These are phyloP conservation scores for Chascanopsetta lugubris DNA, from an alignment of 2,113 vertebrate species.

Conservation along the genomic window DNA sequence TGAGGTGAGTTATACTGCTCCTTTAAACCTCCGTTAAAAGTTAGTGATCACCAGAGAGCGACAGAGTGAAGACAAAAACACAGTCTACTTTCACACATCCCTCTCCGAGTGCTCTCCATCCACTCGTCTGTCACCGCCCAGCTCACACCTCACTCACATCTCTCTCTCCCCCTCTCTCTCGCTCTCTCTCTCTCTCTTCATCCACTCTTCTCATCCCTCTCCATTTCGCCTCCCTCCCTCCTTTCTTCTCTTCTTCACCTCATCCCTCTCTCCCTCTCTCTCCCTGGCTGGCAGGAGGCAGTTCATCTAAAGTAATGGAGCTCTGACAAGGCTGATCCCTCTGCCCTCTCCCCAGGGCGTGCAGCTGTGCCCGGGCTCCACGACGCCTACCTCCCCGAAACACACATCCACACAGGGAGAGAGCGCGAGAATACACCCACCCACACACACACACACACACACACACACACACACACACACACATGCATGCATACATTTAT, in stretches of 20 bases:
- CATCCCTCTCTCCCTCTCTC: conserved; percentile 26
- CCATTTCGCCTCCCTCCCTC: conserved; percentile 31
- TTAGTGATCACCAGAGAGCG: conserved; percentile 16
- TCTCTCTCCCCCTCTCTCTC: too few species aligned
- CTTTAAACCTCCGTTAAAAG: conserved; percentile 12
- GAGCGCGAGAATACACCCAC: conserved; percentile 57
- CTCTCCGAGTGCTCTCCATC: conserved; percentile 20
- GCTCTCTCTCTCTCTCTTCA: conserved; percentile 25
- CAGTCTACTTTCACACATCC: conserved; percentile 30
- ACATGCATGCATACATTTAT: conserved; percentile 61
- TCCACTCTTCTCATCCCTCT: conserved; percentile 12
- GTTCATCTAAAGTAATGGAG: conserved; percentile 65
- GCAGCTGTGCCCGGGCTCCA: conserved; percentile 67
- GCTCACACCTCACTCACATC: conserved; percentile 14
- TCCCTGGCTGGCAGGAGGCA: conserved; percentile 30
- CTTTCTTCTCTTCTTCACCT: conserved; percentile 27
- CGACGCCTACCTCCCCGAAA: conserved; percentile 56
- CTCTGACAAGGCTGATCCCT: conserved; percentile 66
- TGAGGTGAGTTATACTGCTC: conserved; percentile 1
- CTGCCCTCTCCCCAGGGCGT: conserved; percentile 66
- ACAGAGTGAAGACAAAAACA: conserved; percentile 17
- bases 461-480: conserved; percentile 62
- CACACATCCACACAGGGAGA: conserved; percentile 58
- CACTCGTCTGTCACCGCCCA: conserved; percentile 11
- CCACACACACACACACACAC: conserved; percentile 57